Percentiles rank a stretch among this genome's conserved stretches.
Conservation (phyloP, 2,113 vertebrate species). For the Perognathus longimembris region DNA sequence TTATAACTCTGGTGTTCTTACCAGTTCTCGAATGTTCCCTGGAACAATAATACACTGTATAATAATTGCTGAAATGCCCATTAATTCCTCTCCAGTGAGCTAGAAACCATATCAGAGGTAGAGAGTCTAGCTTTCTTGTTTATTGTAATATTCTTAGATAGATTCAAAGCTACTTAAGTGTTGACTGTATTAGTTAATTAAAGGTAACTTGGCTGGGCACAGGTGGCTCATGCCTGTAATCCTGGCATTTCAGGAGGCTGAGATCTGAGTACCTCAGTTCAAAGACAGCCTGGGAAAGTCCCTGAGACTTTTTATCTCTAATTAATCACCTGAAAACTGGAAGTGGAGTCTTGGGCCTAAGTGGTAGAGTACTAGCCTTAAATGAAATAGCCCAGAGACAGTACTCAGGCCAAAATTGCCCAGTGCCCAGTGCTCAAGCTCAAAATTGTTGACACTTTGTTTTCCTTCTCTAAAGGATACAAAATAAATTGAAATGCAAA, state of each 20-base stretch:
- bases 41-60: neutral
- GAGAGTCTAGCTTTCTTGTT: conserved; percentile 6
- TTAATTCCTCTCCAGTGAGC: neutral
- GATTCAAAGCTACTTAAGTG: neutral
- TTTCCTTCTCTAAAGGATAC: neutral
- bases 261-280: too few relatives aligned
- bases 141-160: neutral
- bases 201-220: neutral
- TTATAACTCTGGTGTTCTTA: neutral
- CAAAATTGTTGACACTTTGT: conserved; percentile 14
- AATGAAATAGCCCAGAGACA: too few relatives aligned
- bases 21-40: neutral
- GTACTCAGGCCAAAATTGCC: too few relatives aligned
- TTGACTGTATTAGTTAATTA: neutral
- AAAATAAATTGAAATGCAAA: neutral
- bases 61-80: neutral
- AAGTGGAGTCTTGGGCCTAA: too few relatives aligned
- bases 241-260: too few relatives aligned
- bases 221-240: too few relatives aligned
- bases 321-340: too few relatives aligned
- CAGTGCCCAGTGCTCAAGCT: too few relatives aligned
- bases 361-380: too few relatives aligned
- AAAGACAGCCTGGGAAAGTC: too few relatives aligned
- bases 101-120: neutral
- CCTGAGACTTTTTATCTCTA: too few relatives aligned